Conservation (phyloP, 2,888 invertebrate genomes). For the Venustoraphidia nigricollis region DNA sequence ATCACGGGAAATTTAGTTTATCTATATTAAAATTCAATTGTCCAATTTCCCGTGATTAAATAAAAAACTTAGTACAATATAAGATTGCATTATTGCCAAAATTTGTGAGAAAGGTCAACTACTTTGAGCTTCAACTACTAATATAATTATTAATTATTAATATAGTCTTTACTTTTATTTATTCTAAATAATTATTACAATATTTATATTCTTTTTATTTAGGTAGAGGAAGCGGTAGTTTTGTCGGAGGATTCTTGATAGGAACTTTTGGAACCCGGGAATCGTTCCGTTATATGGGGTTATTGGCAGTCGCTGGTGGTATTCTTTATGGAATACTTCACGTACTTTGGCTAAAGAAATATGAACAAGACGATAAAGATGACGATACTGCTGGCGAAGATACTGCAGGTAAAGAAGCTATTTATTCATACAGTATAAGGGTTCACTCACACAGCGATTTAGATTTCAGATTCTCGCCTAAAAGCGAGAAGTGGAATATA, state of each 20-base stretch:
- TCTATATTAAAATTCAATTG: too few species aligned
- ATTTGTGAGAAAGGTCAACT: too few species aligned
- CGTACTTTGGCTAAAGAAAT: slow-evolving; percentile 54
- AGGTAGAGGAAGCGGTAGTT: slow-evolving; percentile 71
- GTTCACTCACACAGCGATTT: too few species aligned
- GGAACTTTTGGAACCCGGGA: slow-evolving; percentile 59
- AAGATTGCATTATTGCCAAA: too few species aligned
- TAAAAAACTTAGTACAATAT: too few species aligned
- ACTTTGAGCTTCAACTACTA: too few species aligned
- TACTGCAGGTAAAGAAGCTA: slow-evolving; percentile 25
- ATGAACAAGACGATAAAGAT: slow-evolving; percentile 29
- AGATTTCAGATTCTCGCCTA: too few species aligned
- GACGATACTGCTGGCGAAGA: slow-evolving; percentile 28
- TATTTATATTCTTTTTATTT: slow-evolving; percentile 6
- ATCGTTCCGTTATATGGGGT: slow-evolving; percentile 65
- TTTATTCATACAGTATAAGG: not conserved
- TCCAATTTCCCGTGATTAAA: too few species aligned
- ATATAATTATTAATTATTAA: too few species aligned
- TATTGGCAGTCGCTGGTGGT: slow-evolving; percentile 55
- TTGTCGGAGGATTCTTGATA: slow-evolving; percentile 62
- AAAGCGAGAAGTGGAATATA: too few species aligned
- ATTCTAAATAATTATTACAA: not conserved
- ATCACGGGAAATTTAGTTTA: too few species aligned
- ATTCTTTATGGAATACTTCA: slow-evolving; percentile 54
- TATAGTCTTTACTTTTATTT: too few species aligned